These are phyloP conservation scores for Camelus bactrianus DNA, from an alignment of 2,113 vertebrate species.

Conservation along the genomic window DNA sequence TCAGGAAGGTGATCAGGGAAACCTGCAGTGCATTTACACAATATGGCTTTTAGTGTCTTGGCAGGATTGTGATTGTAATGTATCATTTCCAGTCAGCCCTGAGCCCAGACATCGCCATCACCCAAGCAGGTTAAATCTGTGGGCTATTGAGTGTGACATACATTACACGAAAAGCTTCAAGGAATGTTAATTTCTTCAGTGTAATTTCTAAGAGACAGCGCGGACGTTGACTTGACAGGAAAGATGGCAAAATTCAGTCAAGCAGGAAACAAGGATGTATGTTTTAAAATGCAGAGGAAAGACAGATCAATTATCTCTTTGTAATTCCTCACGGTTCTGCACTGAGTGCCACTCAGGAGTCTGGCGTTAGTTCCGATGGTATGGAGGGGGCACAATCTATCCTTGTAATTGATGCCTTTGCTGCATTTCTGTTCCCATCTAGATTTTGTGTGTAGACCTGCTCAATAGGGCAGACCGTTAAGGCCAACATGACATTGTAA, in stretches of 20 bases:
- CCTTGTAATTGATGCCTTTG: neutral
- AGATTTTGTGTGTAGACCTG: neutral
- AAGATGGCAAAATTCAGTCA: conserved; percentile 53
- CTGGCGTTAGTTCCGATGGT: neutral
- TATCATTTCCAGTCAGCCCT: neutral
- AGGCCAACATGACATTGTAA: neutral
- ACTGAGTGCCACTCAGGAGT: neutral
- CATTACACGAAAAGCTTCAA: neutral
- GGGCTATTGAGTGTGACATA: neutral
- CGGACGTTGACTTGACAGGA: conserved; percentile 31
- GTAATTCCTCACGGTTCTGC: neutral
- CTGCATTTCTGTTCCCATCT: neutral
- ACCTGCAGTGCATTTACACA: neutral
- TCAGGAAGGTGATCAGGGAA: neutral
- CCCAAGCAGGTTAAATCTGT: neutral
- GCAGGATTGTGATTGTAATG: neutral
- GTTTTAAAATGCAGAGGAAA: conserved; percentile 44
- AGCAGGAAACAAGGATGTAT: conserved; percentile 41
- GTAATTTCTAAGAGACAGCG: conserved; percentile 54
- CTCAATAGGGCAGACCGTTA: neutral
- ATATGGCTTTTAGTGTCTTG: neutral
- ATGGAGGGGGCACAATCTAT: neutral
- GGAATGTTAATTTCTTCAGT: conserved; percentile 54
- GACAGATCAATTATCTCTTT: neutral
- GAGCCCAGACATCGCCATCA: neutral